Percentiles rank a stretch among this genome's conserved stretches.
Conservation (phyloP, 2,113 vertebrate species). For the Vidua macroura region DNA sequence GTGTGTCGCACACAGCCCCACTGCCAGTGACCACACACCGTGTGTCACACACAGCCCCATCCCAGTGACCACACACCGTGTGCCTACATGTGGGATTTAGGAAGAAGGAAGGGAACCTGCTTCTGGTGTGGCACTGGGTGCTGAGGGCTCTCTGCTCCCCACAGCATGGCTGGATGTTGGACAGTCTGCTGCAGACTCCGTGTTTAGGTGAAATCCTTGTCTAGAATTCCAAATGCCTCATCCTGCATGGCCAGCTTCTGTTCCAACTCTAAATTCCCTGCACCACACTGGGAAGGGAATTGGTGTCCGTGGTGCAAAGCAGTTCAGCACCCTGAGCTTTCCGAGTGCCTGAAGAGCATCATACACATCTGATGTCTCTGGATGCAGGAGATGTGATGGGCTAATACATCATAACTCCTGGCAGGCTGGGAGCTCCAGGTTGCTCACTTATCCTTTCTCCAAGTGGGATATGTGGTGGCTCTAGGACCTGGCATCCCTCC, state of each 20-base stretch:
- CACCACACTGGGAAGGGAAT: not conserved
- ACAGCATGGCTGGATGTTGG: not conserved
- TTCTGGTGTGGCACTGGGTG: not conserved
- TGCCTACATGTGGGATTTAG: not conserved
- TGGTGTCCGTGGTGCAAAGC: fast-evolving
- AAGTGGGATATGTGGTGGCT: fast-evolving
- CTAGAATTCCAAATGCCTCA: not conserved
- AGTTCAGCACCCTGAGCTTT: not conserved
- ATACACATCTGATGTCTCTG: not conserved
- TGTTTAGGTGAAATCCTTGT: not conserved
- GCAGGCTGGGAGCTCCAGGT: not conserved
- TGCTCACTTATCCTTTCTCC: not conserved
- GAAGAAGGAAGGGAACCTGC: not conserved
- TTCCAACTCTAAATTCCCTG: not conserved
- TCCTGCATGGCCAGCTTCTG: not conserved
- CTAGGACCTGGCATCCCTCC: not conserved
- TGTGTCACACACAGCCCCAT: no score
- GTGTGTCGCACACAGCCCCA: no score
- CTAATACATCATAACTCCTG: not conserved
- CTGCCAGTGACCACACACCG: no score
- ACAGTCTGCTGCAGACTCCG: not conserved
- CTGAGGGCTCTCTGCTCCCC: not conserved
- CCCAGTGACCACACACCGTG: no score
- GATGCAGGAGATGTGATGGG: fast-evolving
- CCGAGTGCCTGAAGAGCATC: fast-evolving